phyloP scores from a whole-genome alignment of 2,797 vertebrate genomes.

The Megaceryle alcyon region DNA sequence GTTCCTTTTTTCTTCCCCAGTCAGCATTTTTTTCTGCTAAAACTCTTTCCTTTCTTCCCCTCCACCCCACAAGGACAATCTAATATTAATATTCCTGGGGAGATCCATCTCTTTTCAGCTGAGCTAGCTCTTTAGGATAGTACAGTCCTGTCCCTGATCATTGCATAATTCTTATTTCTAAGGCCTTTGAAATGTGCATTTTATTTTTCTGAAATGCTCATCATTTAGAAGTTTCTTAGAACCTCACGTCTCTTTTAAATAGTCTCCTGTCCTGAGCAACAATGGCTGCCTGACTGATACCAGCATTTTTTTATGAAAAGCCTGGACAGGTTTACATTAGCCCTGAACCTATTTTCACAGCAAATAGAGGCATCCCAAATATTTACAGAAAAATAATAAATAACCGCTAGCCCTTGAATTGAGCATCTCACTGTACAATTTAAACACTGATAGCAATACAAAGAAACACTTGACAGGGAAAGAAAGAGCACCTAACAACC shows the following conservation, averaged over 20 bases:
- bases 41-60: neutral
- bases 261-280: neutral
- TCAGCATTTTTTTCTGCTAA: neutral
- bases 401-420: neutral
- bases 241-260: neutral
- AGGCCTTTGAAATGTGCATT: neutral
- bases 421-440: neutral
- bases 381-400: neutral
- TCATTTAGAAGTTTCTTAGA: neutral
- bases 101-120: neutral
- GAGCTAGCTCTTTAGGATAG: neutral
- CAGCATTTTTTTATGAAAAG: neutral
- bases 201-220: neutral
- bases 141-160: neutral
- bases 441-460: neutral
- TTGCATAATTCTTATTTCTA: neutral
- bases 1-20: rapidly evolving
- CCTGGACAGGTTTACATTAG: neutral
- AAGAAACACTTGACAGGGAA: neutral
- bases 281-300: neutral
- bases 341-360: neutral
- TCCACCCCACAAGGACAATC: rapidly evolving
- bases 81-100: neutral
- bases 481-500: neutral
- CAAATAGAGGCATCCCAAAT: neutral